Base-by-base conservation (phyloP, 2,113 vertebrate species). In the Xenopus laevis region DNA sequence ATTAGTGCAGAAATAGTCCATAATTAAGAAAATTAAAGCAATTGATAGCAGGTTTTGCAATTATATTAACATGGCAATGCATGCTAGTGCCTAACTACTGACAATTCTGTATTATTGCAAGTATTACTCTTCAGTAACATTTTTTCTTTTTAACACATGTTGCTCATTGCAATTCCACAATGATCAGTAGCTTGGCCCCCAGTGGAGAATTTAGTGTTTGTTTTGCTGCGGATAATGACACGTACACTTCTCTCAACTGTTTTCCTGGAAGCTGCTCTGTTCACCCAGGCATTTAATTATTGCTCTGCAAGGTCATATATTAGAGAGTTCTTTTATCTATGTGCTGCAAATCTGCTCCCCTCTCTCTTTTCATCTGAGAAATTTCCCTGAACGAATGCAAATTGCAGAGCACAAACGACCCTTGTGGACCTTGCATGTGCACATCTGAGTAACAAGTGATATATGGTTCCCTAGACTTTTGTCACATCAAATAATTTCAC, bases 271-370 rank as follows among this genome's bases (percentile, higher is more conserved):
- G 87, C 83, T 83, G 74, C 86, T 83, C 84, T 77, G 83, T 83
- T 91, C 84, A 82, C 78, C 82, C 86, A 81, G 84, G 87, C 86
- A 88, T 90, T 89, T 91, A 92, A 92, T 92, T 92, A 90, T 83
- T 88, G 81, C 80, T 90, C 83, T 87, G 83, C 85, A 84, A 87
- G 87, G 88, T 90, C 91, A 90, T 89, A 89, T 92, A 91, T 90
- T 91, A 89, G 89, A 87, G 86, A 89, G 86, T 87, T 90, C 84
- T 85, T 89, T 90, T 88, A 89, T 90, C 89, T 87, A 84, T 84
- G 89, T 86, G 88, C 83, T 82, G 85, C 84, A 82, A 81, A 86
- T 90, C 84, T 18, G 58, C 73, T 89, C 84, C 81, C 85, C 84
- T 87, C 84, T 83, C 78, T 77, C 88, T 90, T 92, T 91, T 92